Evolutionary conservation across 2,113 vertebrate genomes (phyloP).

Genomic region (Electrona antarctica): DNA sequence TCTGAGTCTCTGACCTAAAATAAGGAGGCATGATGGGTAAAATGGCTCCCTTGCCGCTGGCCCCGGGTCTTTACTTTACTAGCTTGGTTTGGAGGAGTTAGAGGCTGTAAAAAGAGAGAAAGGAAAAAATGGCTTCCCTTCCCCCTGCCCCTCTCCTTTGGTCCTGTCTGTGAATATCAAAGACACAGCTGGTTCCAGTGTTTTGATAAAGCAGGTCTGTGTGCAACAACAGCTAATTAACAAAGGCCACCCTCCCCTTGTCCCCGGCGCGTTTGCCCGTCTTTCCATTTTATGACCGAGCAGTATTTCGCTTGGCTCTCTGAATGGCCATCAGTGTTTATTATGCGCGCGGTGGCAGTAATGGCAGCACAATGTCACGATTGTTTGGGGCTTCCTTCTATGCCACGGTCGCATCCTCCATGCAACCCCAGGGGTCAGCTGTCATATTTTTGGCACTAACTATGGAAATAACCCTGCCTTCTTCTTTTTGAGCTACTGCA

Average conservation of each 20-base stretch:
- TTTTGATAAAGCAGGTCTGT: constrained; percentile 86
- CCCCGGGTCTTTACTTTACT: constrained; percentile 46
- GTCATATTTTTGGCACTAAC: constrained; percentile 67
- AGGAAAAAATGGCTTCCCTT: constrained; percentile 56
- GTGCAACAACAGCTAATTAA: constrained; percentile 91
- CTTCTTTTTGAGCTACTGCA: constrained; percentile 30
- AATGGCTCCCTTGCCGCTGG: constrained; percentile 39
- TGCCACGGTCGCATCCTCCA: constrained; percentile 49
- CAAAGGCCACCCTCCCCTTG: constrained; percentile 77
- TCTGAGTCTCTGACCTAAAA: constrained; percentile 12
- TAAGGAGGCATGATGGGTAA: constrained; percentile 9
- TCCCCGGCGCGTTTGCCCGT: constrained; percentile 70
- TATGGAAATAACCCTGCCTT: constrained; percentile 49
- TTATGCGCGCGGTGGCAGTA: constrained; percentile 64
- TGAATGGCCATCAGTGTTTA: constrained; percentile 76
- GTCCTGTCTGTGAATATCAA: constrained; percentile 85
- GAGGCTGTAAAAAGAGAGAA: constrained; percentile 49
- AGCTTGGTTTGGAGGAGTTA: constrained; percentile 69
- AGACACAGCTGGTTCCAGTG: constrained; percentile 90
- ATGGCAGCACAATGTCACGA: constrained; percentile 66
- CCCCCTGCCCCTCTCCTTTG: constrained; percentile 55
- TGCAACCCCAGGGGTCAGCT: constrained; percentile 61
- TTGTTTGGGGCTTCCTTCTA: constrained; percentile 69
- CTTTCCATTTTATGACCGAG: constrained; percentile 80
- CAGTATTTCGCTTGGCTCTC: constrained; percentile 54